Evolutionary conservation across 1,140 invertebrate species (phyloP), one percentile per base, ranked within the genome.

Genomic region (Dinothrombium tinctorium): DNA sequence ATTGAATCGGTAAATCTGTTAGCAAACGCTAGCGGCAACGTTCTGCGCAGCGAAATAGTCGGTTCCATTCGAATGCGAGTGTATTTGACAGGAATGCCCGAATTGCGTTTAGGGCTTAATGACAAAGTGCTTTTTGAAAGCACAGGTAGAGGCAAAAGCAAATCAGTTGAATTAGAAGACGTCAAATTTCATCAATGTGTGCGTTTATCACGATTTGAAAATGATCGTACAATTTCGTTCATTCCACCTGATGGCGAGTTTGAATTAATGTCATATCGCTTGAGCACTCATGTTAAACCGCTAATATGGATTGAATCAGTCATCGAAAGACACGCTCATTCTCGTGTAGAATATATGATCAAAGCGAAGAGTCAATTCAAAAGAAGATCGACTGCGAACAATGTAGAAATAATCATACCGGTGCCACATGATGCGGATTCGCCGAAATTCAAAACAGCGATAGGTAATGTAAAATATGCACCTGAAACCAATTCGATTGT

Each of bases 131-230:
- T 98, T 1, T 98, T 96, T 64, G 90, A 99, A 59, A 90, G 81
- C 44, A 96, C 87, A 15, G 90, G 92, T 2, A 66, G 90, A 65
- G 50, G 57, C 0, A 98, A 96, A 62, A 94, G 82, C 17, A 98
- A 98, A 59, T 94, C 87, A 17, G 92, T 99, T 0, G 94, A 99
- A 60, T 59, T 99, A 28, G 94, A 99, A 61, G 94, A 99, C 63
- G 87, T 96, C 0, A 99, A 99, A 59, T 99, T 99, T 56, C 94
- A 99, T 61, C 94, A 99, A 56, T 99, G 94, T 61, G 94, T 99
- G 0, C 66, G 92, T 47, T 59, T 99, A 36, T 96, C 92, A 0
- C 65, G 73, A 36, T 99, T 99, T 65, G 94, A 99, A 57, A 98
- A 96, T 57, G 92, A 99, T 56, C 69, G 92, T 28, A 95, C 89